Conservation (phyloP, 1,140 invertebrate genomes). For the Drosophila repletoides region DNA sequence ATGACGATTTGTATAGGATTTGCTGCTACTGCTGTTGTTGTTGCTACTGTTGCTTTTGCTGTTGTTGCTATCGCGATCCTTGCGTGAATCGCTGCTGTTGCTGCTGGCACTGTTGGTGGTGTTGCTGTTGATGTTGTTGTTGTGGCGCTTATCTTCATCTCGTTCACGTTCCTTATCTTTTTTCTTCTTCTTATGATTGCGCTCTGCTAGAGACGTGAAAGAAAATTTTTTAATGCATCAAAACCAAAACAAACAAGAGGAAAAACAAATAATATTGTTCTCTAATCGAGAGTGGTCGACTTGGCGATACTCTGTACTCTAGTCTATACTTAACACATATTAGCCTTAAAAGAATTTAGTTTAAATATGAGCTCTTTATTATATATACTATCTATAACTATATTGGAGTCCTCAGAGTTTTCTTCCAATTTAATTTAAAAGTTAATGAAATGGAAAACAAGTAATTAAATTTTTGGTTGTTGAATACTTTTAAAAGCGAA, state of each 20-base stretch:
- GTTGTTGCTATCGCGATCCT: constrained; percentile 27
- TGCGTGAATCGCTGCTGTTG: constrained; percentile 17
- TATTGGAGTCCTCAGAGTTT: no score
- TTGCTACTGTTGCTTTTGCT: constrained; percentile 29
- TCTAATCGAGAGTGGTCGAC: no score
- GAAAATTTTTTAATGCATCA: constrained; percentile 11
- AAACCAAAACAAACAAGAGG: constrained; percentile 25
- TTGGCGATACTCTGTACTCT: no score
- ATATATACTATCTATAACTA: no score
- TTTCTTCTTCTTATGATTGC: constrained; percentile 73
- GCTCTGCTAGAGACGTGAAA: constrained; percentile 41
- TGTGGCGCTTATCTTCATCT: constrained; percentile 64
- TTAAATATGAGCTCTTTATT: no score
- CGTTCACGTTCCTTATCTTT: constrained; percentile 73
- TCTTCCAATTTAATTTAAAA: no score
- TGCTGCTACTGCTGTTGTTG: constrained; percentile 27
- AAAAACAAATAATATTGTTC: constrained; percentile 23
- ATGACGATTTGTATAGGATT: constrained; percentile 43
- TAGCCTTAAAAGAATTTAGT: no score
- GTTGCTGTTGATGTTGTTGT: constrained; percentile 22
- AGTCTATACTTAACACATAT: no score
- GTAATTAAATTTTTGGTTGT: no score
- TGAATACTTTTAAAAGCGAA: no score
- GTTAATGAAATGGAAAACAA: no score
- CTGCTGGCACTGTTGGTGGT: constrained; percentile 22